phyloP scores from a whole-genome alignment of 1,140 invertebrate species.

The Chelonus insularis region DNA sequence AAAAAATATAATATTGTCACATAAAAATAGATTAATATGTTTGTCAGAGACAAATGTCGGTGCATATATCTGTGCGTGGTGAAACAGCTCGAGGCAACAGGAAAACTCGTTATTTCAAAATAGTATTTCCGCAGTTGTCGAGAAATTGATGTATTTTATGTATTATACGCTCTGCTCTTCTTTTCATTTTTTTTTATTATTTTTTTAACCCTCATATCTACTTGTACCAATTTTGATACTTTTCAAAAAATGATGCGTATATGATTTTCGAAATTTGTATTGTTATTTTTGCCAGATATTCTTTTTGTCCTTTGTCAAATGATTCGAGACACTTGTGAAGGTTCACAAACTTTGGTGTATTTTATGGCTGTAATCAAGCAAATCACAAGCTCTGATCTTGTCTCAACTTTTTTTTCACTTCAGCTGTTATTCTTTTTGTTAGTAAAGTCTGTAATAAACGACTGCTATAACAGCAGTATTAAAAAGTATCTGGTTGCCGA shows the following conservation, averaged over 20 bases:
- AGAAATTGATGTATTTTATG: constrained; percentile 13
- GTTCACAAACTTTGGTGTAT: not conserved
- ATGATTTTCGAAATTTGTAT: too few species aligned
- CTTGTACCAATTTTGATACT: too few species aligned
- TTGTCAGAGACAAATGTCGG: constrained; percentile 1
- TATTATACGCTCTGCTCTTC: not conserved
- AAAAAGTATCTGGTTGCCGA: not conserved
- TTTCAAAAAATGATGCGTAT: not conserved
- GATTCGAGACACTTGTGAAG: not conserved
- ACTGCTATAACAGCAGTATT: not conserved
- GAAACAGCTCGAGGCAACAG: not conserved
- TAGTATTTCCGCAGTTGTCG: constrained; percentile 14
- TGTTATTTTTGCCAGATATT: too few species aligned
- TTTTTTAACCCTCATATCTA: not conserved
- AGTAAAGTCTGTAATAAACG: constrained; percentile 10
- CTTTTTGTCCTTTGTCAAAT: not conserved
- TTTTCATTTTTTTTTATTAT: constrained; percentile 1
- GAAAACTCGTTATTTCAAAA: constrained; percentile 17
- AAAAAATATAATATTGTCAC: too few species aligned
- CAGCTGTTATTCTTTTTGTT: not conserved
- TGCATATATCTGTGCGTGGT: constrained; percentile 13
- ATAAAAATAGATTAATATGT: not conserved
- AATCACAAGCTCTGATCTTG: not conserved
- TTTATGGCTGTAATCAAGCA: constrained; percentile 10
- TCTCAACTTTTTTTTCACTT: not conserved